Evolutionary conservation across 1,140 invertebrate species (phyloP), one percentile per base, ranked within the genome.

Genomic region (Hypothenemus hampei): DNA sequence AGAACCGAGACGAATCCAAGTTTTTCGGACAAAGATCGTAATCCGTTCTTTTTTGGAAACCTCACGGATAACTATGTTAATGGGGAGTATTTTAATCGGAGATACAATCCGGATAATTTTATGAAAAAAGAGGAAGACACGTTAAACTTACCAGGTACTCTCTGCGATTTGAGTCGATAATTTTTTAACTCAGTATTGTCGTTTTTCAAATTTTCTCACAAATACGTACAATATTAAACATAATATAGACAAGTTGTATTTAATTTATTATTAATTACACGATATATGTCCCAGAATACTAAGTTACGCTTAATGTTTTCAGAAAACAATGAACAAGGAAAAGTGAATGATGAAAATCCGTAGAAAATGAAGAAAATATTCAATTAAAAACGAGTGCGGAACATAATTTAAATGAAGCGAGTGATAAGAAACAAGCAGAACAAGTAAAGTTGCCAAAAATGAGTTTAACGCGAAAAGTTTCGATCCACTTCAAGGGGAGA

Each of bases 331-430:
- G n/a, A 37, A 16, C 35, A 37, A 37, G 11, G 3, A 10, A 16
- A 37, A 37, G 35, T 13, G 7, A 1, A 10, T 3, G 2, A 10
- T 15, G 40, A 23, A 4, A n/a, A 33, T 33, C 40, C 10, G 26
- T 41, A 65, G 31, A 78, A 72, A 66, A 78, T 73, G 62, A 74
- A 72, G 62, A 76, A 72, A 62, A 73, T 29, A 26, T 63, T 4
- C 59, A 74, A 48, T 59, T 63, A 2, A 65, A 62, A 58, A 74
- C 73, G 43, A 74, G 40, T 3, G 62, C 64, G 69, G 57, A 75
- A 68, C 16, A 19, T 48, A 72, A 72, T 21, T 70, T 70, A 18
- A 54, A 59, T 51, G 61, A 48, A 13, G 50, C 57, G 50, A 46
- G 11, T 8, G 31, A 46, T 2, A 44, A 57, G 16, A 26, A 35